A percentile compares a stretch with the other conserved stretches of the same genome.
Evolutionary conservation across 1,140 invertebrate species (phyloP).

Genomic region (Drosophila bifasciata): DNA sequence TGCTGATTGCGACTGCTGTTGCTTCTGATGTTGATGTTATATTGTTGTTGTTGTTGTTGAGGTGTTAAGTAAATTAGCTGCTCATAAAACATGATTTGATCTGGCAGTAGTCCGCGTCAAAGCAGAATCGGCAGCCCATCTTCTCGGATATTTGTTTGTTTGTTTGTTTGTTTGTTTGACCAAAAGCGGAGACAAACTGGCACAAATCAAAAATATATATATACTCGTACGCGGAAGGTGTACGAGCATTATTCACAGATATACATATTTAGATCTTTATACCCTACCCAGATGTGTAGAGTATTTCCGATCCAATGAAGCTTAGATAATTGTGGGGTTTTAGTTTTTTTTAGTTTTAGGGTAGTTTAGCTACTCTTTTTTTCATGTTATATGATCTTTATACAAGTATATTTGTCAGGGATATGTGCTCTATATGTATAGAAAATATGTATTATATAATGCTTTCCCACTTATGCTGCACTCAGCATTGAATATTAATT

Average conservation of each 20-base stretch:
- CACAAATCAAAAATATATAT: slow-evolving; percentile 42
- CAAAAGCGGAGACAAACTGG: slow-evolving; percentile 77
- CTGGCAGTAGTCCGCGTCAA: slow-evolving; percentile 53
- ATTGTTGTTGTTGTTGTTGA: slow-evolving; percentile 52
- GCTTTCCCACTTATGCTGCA: slow-evolving; percentile 39
- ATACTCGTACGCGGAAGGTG: slow-evolving; percentile 2
- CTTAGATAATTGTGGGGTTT: too few species aligned
- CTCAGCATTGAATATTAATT: slow-evolving; percentile 76
- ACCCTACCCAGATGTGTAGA: neutral
- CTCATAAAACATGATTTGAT: slow-evolving; percentile 81
- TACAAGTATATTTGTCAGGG: neutral
- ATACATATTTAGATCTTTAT: neutral
- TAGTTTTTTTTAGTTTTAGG: too few species aligned
- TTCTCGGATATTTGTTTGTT: slow-evolving; percentile 34
- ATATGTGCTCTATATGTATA: neutral
- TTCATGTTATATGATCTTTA: neutral
- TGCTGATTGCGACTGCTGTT: slow-evolving; percentile 3
- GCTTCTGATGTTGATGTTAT: neutral
- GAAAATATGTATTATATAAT: slow-evolving; percentile 68
- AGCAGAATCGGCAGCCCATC: slow-evolving; percentile 49
- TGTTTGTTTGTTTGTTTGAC: slow-evolving; percentile 60
- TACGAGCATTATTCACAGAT: slow-evolving; percentile 20
- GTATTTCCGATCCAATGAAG: too few species aligned
- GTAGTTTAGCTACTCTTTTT: neutral
- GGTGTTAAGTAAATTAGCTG: slow-evolving; percentile 82